Evolutionary conservation across 1,140 invertebrate genomes (phyloP), one percentile per base, ranked within the genome.

Genomic region (Coelopa frigida): DNA sequence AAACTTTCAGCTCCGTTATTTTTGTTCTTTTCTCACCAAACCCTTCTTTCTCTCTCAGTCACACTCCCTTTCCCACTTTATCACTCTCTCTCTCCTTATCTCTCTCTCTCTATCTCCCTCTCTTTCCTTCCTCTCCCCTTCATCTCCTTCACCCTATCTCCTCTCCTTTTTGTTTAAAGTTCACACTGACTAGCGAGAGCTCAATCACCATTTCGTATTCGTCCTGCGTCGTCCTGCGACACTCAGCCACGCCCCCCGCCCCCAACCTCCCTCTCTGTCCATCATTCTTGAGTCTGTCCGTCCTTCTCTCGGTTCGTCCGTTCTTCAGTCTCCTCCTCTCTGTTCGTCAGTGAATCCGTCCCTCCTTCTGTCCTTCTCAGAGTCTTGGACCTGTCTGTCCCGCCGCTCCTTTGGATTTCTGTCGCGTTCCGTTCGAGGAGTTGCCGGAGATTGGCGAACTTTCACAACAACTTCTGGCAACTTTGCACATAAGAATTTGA

Each of bases 401-500:
- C 18, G 29, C 10, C 2, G 29, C 12, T n/a, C 21, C 12, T 24
- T 41, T 8, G 18, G 18, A 23, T 26, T 41, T 41, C 29, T 10
- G 23, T 27, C 39, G 39, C 39, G 23, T 41, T 26, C 15, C 23
- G 1, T 3, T 22, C 14, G 17, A 39, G 10, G 5, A 20, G 11
- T 23, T 4, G n/a, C n/a, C n/a, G n/a, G n/a, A n/a, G n/a, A n/a
- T n/a, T n/a, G n/a, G n/a, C n/a, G n/a, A n/a, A n/a, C n/a, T n/a
- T n/a, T n/a, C n/a, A n/a, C n/a, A n/a, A n/a, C n/a, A n/a, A n/a
- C n/a, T n/a, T n/a, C n/a, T n/a, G n/a, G n/a, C n/a, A n/a, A n/a
- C n/a, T 39, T 10, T 52, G 26, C 23, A 52, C 39, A 24, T 40
- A 48, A 47, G 54, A 46, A 50, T 60, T 53, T 58, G 59, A 56